A percentile compares a stretch with the other conserved stretches of the same genome.
Conservation (phyloP, 2,113 vertebrate genomes). For the Tetrao urogallus region DNA sequence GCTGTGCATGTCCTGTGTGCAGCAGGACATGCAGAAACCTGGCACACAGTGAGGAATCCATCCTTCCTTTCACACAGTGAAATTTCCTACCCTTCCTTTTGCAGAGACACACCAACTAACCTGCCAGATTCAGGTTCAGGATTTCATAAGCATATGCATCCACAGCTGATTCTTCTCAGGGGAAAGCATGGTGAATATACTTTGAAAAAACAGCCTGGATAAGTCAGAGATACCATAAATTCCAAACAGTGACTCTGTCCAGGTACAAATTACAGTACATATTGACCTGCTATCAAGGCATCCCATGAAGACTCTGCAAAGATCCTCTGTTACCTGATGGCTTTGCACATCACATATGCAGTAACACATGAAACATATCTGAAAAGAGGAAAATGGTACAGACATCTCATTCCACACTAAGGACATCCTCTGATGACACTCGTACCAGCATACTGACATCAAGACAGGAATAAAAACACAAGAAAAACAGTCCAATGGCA, state of each 20-base stretch:
- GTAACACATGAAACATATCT: background rate
- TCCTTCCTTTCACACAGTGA: background rate
- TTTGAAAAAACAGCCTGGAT: background rate
- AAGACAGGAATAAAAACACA: background rate
- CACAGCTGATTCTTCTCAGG: background rate
- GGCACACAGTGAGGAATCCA: fast-evolving
- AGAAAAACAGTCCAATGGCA: background rate
- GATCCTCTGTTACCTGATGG: background rate
- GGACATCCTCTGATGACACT: background rate
- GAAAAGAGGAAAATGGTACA: background rate
- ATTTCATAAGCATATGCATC: background rate
- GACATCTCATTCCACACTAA: background rate
- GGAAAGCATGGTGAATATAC: background rate
- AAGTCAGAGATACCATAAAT: background rate
- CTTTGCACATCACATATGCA: background rate
- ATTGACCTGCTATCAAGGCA: background rate
- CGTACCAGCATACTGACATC: background rate
- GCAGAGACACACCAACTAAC: background rate
- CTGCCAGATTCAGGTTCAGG: background rate
- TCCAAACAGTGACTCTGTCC: background rate
- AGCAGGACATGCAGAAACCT: background rate
- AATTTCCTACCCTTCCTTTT: background rate
- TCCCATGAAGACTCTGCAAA: background rate
- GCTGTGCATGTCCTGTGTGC: background rate
- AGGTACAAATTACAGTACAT: background rate